phyloP scores from a whole-genome alignment of 2,888 invertebrate genomes.

The Cryptus viduatorius region DNA sequence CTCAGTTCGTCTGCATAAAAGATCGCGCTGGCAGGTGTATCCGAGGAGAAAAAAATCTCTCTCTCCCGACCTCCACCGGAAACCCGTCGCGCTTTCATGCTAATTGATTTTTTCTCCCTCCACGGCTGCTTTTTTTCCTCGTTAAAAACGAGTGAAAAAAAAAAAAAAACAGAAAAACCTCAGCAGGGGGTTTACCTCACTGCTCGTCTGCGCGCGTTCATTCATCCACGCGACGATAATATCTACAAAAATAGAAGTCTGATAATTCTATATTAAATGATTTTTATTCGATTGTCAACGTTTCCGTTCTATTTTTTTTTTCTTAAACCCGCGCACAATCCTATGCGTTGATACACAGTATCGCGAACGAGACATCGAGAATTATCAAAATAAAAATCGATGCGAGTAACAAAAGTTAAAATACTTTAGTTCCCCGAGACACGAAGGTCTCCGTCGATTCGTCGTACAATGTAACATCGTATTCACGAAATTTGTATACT shows the following conservation, averaged over 20 bases:
- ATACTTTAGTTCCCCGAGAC: neutral
- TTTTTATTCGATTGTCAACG: neutral
- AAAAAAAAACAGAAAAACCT: neutral
- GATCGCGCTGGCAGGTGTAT: neutral
- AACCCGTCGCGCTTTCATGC: constrained; percentile 1
- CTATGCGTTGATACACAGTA: neutral
- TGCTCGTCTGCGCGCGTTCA: neutral
- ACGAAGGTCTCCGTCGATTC: neutral
- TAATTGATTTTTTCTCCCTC: constrained; percentile 39
- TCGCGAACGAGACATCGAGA: neutral
- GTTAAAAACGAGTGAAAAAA: neutral
- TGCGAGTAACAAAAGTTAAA: neutral
- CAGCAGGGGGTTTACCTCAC: neutral
- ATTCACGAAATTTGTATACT: neutral
- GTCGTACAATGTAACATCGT: constrained; percentile 20
- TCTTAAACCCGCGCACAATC: neutral
- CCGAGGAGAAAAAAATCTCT: neutral
- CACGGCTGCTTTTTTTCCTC: neutral
- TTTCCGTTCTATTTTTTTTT: constrained; percentile 1
- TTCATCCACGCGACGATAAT: constrained; percentile 25
- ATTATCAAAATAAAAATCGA: neutral
- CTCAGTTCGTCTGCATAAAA: neutral
- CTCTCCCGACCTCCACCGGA: constrained; percentile 19
- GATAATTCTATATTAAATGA: neutral
- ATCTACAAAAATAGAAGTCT: neutral